phyloP scores from a whole-genome alignment of 2,888 invertebrate genomes.

The Congeria kusceri region DNA sequence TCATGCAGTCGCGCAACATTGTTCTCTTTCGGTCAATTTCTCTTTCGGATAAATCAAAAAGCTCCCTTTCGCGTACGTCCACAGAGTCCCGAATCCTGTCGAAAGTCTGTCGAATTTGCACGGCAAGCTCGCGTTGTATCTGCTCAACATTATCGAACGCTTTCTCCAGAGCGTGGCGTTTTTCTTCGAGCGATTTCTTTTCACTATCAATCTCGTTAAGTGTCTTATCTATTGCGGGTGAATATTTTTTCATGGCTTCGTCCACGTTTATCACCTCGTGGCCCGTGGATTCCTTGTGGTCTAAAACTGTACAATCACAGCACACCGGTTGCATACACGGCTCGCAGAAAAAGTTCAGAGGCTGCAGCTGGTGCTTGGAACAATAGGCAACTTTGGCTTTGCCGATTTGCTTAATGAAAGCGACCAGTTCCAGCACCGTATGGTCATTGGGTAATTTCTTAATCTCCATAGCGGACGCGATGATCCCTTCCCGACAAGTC shows the following conservation, averaged over 20 bases:
- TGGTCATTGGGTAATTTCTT: slow-evolving; percentile 80
- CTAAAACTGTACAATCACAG: slow-evolving; percentile 81
- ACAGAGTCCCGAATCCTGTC: slow-evolving; percentile 76
- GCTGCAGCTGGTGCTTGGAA: slow-evolving; percentile 80
- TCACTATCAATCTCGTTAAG: slow-evolving; percentile 71
- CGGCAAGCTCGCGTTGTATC: slow-evolving; percentile 77
- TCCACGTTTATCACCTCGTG: slow-evolving; percentile 80
- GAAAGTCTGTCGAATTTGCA: slow-evolving; percentile 77
- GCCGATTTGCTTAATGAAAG: slow-evolving; percentile 76
- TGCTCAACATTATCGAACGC: slow-evolving; percentile 76
- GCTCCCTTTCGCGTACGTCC: slow-evolving; percentile 77
- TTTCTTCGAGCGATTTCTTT: slow-evolving; percentile 70
- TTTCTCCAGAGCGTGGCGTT: slow-evolving; percentile 72
- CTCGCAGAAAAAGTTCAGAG: slow-evolving; percentile 83
- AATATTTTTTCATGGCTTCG: slow-evolving; percentile 80
- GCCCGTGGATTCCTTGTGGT: slow-evolving; percentile 79
- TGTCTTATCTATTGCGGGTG: slow-evolving; percentile 78
- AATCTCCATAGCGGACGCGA: slow-evolving; percentile 79
- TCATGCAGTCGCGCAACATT: slow-evolving; percentile 74
- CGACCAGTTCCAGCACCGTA: slow-evolving; percentile 79
- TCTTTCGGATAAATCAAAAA: slow-evolving; percentile 75
- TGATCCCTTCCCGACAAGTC: slow-evolving; percentile 77
- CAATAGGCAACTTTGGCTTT: slow-evolving; percentile 78
- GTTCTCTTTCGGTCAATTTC: slow-evolving; percentile 78
- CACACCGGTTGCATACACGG: slow-evolving; percentile 81